Evolutionary conservation across 2,888 invertebrate genomes (phyloP).

Genomic region (Hydriomena furcata): DNA sequence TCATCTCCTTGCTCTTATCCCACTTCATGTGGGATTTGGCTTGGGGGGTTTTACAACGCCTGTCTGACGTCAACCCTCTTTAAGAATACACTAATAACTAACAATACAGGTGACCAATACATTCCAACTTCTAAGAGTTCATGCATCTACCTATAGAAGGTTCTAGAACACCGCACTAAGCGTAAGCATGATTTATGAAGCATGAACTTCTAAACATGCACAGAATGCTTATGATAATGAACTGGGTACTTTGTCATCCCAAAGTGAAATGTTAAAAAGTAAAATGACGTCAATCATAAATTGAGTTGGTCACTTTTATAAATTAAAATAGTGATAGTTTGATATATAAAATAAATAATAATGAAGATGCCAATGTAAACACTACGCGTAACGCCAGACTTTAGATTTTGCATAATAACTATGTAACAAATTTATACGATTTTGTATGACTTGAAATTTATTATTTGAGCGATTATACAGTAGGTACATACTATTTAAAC

Average conservation of each 20-base stretch:
- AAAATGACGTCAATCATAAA: constrained; percentile 3
- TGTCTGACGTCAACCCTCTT: too few species aligned
- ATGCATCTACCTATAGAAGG: constrained; percentile 13
- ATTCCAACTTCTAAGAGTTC: too few species aligned
- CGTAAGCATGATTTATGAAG: constrained; percentile 55
- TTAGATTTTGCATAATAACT: too few species aligned
- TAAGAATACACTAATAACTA: too few species aligned
- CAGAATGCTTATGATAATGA: constrained; percentile 27
- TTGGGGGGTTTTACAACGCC: too few species aligned
- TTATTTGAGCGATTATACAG: neutral
- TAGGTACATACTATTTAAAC: too few species aligned
- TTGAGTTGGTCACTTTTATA: constrained; percentile 7
- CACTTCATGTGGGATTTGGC: too few species aligned
- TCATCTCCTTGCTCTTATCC: too few species aligned
- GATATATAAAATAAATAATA: constrained; percentile 19
- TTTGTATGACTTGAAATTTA: too few species aligned
- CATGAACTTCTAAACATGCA: constrained; percentile 48
- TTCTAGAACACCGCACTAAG: constrained; percentile 45
- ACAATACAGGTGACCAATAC: too few species aligned
- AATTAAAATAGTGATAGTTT: neutral
- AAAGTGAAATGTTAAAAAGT: neutral
- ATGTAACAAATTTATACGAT: too few species aligned
- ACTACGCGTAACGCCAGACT: constrained; percentile 36
- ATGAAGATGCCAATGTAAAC: constrained; percentile 35
- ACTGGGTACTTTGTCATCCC: neutral